Evolutionary conservation across 2,113 vertebrate genomes (phyloP).

Genomic region (Terrapene triunguis): DNA sequence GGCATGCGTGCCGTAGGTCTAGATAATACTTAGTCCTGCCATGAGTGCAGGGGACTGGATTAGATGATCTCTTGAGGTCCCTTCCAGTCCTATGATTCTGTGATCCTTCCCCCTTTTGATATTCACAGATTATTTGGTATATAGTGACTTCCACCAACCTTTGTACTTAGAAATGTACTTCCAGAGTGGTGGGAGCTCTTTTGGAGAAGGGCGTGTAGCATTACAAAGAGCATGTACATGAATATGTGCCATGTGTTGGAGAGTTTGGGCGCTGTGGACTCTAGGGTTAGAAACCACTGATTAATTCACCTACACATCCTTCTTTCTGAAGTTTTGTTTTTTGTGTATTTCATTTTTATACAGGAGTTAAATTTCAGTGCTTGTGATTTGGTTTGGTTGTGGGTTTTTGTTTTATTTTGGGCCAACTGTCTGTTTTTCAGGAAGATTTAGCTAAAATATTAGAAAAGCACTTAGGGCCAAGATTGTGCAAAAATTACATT

Average conservation of each 20-base stretch:
- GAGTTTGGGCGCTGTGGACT: not conserved
- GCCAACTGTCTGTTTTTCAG: not conserved
- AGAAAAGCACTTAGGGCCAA: not conserved
- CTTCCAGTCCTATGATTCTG: too few species aligned
- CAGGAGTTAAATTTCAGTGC: not conserved
- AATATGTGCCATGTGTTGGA: not conserved
- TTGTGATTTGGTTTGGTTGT: not conserved
- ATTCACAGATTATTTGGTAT: not conserved
- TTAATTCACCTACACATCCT: not conserved
- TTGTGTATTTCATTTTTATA: not conserved
- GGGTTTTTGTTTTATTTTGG: not conserved
- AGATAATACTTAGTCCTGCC: too few species aligned
- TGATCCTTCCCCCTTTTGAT: not conserved
- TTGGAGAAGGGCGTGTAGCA: not conserved
- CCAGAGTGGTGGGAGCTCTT: not conserved
- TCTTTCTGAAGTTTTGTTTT: not conserved
- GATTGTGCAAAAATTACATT: rapidly evolving
- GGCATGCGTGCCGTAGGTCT: too few species aligned
- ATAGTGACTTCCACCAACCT: not conserved
- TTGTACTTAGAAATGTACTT: not conserved
- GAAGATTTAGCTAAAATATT: not conserved
- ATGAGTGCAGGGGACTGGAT: too few species aligned
- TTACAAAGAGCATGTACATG: not conserved
- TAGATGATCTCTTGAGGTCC: too few species aligned
- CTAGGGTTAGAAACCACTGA: not conserved